These are phyloP conservation scores for Ariopsis seemanni DNA, from an alignment of 2,113 vertebrate species.

Conservation along the genomic window DNA sequence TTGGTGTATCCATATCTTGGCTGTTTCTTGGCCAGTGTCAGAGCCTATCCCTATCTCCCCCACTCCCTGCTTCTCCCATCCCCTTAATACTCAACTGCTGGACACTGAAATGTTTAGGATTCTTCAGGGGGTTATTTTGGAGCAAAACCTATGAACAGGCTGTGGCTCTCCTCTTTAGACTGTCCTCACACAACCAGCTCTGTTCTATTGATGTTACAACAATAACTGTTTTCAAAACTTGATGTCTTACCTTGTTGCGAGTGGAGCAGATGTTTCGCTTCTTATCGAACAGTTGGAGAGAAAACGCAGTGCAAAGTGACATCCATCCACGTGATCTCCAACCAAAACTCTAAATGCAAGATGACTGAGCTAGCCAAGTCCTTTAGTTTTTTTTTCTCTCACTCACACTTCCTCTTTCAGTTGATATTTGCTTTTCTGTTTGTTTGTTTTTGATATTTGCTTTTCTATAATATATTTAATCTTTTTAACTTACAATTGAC, in stretches of 20 bases:
- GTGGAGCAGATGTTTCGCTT: not conserved
- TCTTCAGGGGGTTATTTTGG: conserved; percentile 35
- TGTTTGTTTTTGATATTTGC: not conserved
- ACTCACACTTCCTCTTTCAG: conserved; percentile 4
- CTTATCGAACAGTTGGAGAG: conserved; percentile 2
- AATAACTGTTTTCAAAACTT: not conserved
- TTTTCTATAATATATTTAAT: not conserved
- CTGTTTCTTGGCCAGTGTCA: not conserved
- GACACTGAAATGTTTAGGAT: conserved; percentile 44
- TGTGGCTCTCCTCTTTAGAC: not conserved
- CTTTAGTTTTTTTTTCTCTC: conserved; percentile 10
- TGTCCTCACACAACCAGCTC: conserved; percentile 28
- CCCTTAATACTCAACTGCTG: conserved; percentile 25
- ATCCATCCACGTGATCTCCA: conserved; percentile 47
- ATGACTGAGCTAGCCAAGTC: conserved; percentile 5
- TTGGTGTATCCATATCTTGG: not conserved
- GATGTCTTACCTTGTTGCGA: conserved; percentile 60
- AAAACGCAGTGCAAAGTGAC: conserved; percentile 40
- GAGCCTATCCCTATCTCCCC: conserved; percentile 3
- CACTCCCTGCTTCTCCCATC: not conserved
- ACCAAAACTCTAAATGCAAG: conserved; percentile 16
- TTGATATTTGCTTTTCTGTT: not conserved
- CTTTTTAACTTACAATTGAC: not conserved
- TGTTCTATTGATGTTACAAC: not conserved
- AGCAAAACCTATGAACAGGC: conserved; percentile 3